Percentiles rank a stretch among this genome's conserved stretches.
Conservation (phyloP, 1,140 invertebrate genomes). For the Rhagoletis zephyria region DNA sequence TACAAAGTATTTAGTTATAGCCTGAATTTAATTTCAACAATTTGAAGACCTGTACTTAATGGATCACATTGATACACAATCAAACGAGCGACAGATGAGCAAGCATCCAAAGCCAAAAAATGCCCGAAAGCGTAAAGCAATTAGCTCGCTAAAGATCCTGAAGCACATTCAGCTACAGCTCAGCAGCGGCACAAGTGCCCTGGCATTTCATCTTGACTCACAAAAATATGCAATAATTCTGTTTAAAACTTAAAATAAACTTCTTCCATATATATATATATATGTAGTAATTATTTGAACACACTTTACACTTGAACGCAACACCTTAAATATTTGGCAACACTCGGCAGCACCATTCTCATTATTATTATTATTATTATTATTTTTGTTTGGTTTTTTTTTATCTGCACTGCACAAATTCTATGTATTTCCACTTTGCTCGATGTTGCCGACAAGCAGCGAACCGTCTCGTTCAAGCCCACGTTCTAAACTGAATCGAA, state of each 20-base stretch:
- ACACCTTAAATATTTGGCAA: neutral
- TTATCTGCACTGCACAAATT: neutral
- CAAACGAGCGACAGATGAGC: neutral
- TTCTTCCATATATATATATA: too few species aligned
- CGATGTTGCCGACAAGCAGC: constrained; percentile 54
- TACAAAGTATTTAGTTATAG: neutral
- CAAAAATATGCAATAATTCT: too few species aligned
- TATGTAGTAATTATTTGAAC: neutral
- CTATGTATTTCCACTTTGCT: constrained; percentile 19
- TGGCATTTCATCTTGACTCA: neutral
- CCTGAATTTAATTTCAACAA: neutral
- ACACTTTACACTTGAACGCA: neutral
- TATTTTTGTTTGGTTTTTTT: neutral
- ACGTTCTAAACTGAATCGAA: constrained; percentile 58
- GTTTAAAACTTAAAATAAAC: too few species aligned
- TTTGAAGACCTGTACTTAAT: neutral
- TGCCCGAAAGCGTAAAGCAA: neutral
- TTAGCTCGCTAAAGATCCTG: neutral
- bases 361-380: neutral
- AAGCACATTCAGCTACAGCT: neutral
- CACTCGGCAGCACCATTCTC: neutral
- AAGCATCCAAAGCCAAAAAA: neutral
- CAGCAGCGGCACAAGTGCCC: neutral
- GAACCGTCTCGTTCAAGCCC: constrained; percentile 58
- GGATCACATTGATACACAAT: neutral